Evolutionary conservation across 2,888 invertebrate species (phyloP).

Genomic region (Mayetiola destructor): DNA sequence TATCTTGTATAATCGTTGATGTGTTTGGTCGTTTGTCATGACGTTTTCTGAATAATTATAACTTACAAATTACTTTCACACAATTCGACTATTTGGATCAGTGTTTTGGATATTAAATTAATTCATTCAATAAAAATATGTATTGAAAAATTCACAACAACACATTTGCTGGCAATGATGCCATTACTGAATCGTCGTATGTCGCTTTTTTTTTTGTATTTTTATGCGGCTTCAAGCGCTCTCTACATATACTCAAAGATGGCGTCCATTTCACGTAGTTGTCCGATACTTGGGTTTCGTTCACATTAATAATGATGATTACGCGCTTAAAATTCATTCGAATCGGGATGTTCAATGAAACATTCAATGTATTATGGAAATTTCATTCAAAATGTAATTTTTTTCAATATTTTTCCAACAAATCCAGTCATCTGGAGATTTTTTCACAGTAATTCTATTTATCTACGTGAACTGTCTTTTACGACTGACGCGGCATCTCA

Average conservation of each 20-base stretch:
- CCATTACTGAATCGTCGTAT: conserved; percentile 3
- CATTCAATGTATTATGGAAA: too few species aligned
- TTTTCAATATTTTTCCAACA: too few species aligned
- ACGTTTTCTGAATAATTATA: neutral
- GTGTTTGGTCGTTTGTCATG: neutral
- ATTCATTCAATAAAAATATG: neutral
- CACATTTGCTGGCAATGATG: conserved; percentile 10
- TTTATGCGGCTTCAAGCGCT: conserved; percentile 11
- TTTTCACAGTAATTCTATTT: too few species aligned
- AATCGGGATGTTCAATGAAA: too few species aligned
- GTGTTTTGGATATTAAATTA: neutral
- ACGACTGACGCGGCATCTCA: too few species aligned
- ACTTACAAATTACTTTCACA: neutral
- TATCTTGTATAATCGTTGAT: too few species aligned
- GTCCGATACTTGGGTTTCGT: too few species aligned
- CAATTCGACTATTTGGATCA: neutral
- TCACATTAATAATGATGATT: neutral
- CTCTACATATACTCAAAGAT: conserved; percentile 6
- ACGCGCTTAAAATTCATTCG: too few species aligned
- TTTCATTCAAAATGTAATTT: too few species aligned
- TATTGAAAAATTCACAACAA: neutral
- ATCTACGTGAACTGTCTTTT: too few species aligned
- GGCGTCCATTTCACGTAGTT: neutral
- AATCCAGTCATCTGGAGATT: too few species aligned
- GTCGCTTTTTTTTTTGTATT: conserved; percentile 6